These are phyloP conservation scores for Apteryx owenii DNA, from an alignment of 2,113 vertebrate species.

Conservation along the genomic window DNA sequence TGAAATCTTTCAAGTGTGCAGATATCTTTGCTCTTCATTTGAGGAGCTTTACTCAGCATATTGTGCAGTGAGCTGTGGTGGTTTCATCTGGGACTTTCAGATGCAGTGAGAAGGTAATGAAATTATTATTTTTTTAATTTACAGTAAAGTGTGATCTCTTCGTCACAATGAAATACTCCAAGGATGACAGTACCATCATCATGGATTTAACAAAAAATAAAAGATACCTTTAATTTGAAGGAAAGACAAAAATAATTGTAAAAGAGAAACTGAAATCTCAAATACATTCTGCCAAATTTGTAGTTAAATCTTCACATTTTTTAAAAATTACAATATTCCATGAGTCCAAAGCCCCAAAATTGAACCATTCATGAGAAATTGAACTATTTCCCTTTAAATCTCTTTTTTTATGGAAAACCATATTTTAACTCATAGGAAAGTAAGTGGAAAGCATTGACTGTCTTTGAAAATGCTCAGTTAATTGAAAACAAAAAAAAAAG, in stretches of 20 bases:
- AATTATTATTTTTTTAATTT: not conserved
- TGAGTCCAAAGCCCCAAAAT: not conserved
- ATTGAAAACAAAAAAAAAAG: fast-evolving
- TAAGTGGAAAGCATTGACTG: not conserved
- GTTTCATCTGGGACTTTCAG: not conserved
- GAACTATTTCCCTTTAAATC: not conserved
- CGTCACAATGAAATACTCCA: not conserved
- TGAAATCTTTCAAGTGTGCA: not conserved
- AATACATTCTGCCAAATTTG: not conserved
- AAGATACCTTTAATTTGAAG: not conserved
- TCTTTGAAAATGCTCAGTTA: not conserved
- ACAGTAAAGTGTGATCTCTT: not conserved
- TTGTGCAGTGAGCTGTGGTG: not conserved
- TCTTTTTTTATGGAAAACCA: not conserved
- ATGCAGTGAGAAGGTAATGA: not conserved
- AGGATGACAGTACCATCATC: not conserved
- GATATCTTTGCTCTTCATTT: not conserved
- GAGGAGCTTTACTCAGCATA: not conserved
- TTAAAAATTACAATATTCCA: not conserved
- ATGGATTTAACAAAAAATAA: not conserved
- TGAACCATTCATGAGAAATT: not conserved
- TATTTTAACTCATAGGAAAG: not conserved
- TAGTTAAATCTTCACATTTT: not conserved
- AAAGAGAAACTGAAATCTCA: not conserved
- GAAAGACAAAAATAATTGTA: not conserved